Evolutionary conservation across 2,797 vertebrate species (phyloP), one percentile per base, ranked within the genome.

Genomic region (Chelmon rostratus): DNA sequence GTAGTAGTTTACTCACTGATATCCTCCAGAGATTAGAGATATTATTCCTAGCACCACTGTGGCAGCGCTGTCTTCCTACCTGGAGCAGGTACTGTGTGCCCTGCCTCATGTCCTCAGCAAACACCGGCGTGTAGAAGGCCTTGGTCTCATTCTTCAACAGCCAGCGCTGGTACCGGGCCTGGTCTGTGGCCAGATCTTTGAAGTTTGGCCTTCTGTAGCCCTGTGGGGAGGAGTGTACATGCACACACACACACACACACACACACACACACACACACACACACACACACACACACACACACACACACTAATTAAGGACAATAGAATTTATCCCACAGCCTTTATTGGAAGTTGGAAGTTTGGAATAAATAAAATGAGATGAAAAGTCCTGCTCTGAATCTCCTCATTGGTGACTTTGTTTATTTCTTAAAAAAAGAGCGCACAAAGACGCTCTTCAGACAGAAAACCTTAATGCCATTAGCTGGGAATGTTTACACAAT

Each of bases 71-170:
- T 37, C 33, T 15, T 76, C 87, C 25, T 88, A 99, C 98, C 97
- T 99, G 98, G 86, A 99, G 96, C 89, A 99, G 93, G 81, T 97
- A 98, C 69, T 99, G 98, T 1, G 95, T 93, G 19, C 98, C 98
- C 89, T 97, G 97, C 38, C 97, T 95, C 80, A 99, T 93, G 88
- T 99, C 98, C 72, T 99, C 98, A 21, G 98, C 97, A 49, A 97
- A 97, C 28, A 99, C 98, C 0, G 97, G 96, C 0, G 97, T 96
- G 90, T 99, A 99, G 91, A 99, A 99, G 16, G 96, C 97, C 91
- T 99, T 99, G 91, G 96, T 97, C 92, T 97, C 97, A 44, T 97
- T 97, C 92, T 96, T 98, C 84, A 99, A 96, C 28, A 99, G 95
- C 98, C 98, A 99, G 38, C 98, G 96, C 63, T 99, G 98, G 82